Percentiles rank a stretch among this genome's conserved stretches.
These are phyloP conservation scores for Bradypodion pumilum DNA, from an alignment of 2,797 vertebrate genomes.

Conservation along the genomic window DNA sequence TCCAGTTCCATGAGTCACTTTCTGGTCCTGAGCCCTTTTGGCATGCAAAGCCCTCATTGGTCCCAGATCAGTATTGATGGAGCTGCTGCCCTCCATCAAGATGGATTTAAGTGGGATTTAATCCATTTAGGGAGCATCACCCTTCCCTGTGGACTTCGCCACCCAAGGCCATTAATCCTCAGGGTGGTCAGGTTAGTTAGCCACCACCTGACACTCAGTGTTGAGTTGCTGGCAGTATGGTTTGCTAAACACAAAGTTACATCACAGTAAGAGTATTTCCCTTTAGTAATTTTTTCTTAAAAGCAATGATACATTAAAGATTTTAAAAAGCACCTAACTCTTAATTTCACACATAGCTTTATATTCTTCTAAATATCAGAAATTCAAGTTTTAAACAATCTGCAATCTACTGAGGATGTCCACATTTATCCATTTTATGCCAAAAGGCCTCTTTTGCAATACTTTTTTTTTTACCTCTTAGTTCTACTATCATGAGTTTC, in stretches of 20 bases:
- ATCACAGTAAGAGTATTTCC: background rate
- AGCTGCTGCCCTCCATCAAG: no score
- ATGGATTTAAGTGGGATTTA: no score
- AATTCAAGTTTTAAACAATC: background rate
- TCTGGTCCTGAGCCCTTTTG: no score
- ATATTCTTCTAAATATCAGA: background rate
- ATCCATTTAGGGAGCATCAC: no score
- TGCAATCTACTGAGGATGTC: background rate
- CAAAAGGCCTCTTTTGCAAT: background rate
- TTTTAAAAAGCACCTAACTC: background rate
- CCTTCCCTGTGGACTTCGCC: no score
- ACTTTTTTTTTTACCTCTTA: slow-evolving; percentile 81
- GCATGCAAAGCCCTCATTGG: no score
- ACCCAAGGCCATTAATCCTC: no score
- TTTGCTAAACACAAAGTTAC: background rate
- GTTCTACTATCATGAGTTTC: slow-evolving; percentile 90
- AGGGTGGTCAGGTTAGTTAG: no score
- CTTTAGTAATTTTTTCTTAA: background rate
- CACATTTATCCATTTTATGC: background rate
- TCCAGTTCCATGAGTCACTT: no score
- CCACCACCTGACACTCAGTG: no score
- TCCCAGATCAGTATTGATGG: no score
- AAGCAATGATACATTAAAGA: background rate
- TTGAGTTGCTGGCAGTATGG: no score
- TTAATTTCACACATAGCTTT: background rate